Conservation (phyloP, 2,888 invertebrate species). For the Norana najaformis region DNA sequence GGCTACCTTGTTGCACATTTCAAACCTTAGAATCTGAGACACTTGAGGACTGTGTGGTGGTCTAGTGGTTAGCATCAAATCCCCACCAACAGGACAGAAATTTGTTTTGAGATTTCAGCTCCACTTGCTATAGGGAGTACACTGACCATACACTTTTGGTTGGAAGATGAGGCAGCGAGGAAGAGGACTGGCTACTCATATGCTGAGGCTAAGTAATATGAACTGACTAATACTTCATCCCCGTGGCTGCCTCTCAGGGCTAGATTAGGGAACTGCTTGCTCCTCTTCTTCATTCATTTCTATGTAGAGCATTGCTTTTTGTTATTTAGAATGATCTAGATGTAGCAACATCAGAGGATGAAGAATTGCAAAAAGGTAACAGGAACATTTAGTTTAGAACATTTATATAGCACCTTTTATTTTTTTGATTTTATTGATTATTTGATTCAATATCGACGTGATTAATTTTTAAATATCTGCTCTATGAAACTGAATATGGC, state of each 20-base stretch:
- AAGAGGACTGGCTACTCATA: too few relatives aligned
- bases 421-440: neutral
- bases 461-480: neutral
- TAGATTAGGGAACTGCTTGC: too few relatives aligned
- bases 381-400: neutral
- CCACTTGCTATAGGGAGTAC: too few relatives aligned
- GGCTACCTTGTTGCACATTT: neutral
- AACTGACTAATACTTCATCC: too few relatives aligned
- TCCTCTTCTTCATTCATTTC: too few relatives aligned
- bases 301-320: slow-evolving; percentile 7
- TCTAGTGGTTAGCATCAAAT: too few relatives aligned
- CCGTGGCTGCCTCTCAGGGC: too few relatives aligned
- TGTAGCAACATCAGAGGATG: slow-evolving; percentile 46
- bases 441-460: neutral
- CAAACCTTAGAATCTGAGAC: neutral
- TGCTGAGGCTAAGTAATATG: too few relatives aligned
- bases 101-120: too few relatives aligned
- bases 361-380: slow-evolving; percentile 48
- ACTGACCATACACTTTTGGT: too few relatives aligned
- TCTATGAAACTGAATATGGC: neutral
- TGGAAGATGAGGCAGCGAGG: too few relatives aligned
- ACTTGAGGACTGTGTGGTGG: neutral
- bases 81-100: too few relatives aligned
- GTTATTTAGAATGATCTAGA: slow-evolving; percentile 54
- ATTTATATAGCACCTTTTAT: neutral